These are phyloP conservation scores for Lasioglossum marginatum DNA, from an alignment of 2,888 invertebrate genomes.

Conservation along the genomic window DNA sequence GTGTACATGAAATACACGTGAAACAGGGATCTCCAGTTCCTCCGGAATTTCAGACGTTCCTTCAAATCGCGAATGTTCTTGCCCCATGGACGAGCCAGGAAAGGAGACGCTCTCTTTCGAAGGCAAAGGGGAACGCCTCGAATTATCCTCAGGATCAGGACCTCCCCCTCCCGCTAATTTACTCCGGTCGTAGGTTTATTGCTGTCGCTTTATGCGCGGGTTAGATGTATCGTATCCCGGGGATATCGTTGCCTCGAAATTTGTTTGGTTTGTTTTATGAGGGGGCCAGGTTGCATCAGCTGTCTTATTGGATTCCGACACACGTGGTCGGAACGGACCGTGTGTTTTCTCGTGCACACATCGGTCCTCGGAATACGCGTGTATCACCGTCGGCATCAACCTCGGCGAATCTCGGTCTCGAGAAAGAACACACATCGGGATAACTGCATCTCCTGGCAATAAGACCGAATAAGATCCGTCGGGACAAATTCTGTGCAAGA, in stretches of 20 bases:
- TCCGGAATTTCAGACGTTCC: too few relatives aligned
- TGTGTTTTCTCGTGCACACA: slow-evolving; percentile 29
- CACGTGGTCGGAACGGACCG: slow-evolving; percentile 51
- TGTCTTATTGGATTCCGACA: slow-evolving; percentile 82
- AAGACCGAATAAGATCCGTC: background rate
- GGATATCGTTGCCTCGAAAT: slow-evolving; percentile 74
- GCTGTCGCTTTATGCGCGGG: slow-evolving; percentile 57
- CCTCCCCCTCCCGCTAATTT: slow-evolving; percentile 51
- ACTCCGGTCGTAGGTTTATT: slow-evolving; percentile 50
- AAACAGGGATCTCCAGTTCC: too few relatives aligned
- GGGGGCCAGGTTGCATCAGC: slow-evolving; percentile 80
- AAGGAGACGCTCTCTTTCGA: too few relatives aligned
- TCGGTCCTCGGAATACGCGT: background rate
- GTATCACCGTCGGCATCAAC: background rate
- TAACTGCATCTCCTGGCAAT: slow-evolving; percentile 4
- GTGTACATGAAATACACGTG: too few relatives aligned
- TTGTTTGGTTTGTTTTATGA: slow-evolving; percentile 84
- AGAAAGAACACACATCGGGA: background rate
- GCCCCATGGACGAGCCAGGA: background rate
- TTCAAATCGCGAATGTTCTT: background rate
- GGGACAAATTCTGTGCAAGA: background rate
- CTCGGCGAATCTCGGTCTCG: background rate
- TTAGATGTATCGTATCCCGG: slow-evolving; percentile 46
- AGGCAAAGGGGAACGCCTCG: background rate
- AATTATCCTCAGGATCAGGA: background rate